phyloP scores from a whole-genome alignment of 1,140 invertebrate genomes.

The Acromyrmex echinatior region DNA sequence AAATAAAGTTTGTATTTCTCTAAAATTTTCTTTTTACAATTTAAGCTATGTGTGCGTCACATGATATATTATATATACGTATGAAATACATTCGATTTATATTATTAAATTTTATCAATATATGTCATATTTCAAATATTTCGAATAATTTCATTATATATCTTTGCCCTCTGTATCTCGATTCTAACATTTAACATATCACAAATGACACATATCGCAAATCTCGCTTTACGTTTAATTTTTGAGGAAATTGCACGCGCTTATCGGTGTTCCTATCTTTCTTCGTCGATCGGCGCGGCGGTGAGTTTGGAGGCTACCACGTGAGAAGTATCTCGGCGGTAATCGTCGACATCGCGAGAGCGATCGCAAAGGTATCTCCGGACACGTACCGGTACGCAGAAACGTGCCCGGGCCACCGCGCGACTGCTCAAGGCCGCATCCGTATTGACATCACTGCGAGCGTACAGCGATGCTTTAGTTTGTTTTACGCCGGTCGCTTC shows the following conservation, averaged over 20 bases:
- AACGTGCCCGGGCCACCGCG: conserved; percentile 79
- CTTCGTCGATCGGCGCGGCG: background rate
- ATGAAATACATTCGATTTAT: background rate
- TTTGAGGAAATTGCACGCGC: background rate
- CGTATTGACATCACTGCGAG: conserved; percentile 80
- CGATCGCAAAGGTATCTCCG: conserved; percentile 22
- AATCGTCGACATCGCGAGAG: conserved; percentile 40
- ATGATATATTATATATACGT: too few species aligned
- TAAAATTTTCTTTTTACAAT: background rate
- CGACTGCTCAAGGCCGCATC: conserved; percentile 77
- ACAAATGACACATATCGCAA: background rate
- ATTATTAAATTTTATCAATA: background rate
- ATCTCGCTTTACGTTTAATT: background rate
- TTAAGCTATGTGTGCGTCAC: too few species aligned
- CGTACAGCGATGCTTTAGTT: conserved; percentile 72
- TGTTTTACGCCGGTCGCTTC: conserved; percentile 70
- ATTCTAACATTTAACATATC: background rate
- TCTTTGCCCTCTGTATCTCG: background rate
- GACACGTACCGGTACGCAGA: conserved; percentile 71
- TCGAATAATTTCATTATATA: background rate
- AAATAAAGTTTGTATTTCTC: background rate
- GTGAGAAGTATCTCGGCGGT: background rate
- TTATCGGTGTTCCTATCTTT: conserved; percentile 44
- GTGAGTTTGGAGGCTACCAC: conserved; percentile 41
- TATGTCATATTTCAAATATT: background rate